phyloP scores from a whole-genome alignment of 2,113 vertebrate species.

The Poecile atricapillus region DNA sequence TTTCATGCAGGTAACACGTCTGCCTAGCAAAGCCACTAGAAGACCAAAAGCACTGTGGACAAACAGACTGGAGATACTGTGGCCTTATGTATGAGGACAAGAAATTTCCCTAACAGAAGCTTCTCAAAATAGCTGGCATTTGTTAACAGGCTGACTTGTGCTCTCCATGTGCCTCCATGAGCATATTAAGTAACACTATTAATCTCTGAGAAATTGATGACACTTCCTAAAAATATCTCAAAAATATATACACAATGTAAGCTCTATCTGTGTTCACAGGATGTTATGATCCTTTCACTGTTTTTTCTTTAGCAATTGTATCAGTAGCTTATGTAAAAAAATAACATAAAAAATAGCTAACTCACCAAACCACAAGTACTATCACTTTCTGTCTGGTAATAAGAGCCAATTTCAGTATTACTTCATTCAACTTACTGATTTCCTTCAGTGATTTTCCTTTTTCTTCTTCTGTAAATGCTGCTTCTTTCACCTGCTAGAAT shows the following conservation, averaged over 20 bases:
- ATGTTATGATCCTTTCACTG: background rate
- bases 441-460: background rate
- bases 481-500: background rate
- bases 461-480: background rate
- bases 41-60: background rate
- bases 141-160: background rate
- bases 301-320: background rate
- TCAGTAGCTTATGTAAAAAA: background rate
- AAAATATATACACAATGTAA: background rate
- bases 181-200: background rate
- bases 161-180: background rate
- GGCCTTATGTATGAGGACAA: background rate
- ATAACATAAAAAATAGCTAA: background rate
- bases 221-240: background rate
- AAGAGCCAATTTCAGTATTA: background rate
- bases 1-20: background rate
- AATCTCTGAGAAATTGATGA: background rate
- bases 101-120: background rate
- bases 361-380: background rate
- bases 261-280: background rate
- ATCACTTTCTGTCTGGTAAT: background rate
- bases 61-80: background rate
- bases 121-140: background rate
- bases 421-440: background rate
- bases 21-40: background rate